Conservation (phyloP, 2,888 invertebrate genomes). For the Pheosia gnoma region DNA sequence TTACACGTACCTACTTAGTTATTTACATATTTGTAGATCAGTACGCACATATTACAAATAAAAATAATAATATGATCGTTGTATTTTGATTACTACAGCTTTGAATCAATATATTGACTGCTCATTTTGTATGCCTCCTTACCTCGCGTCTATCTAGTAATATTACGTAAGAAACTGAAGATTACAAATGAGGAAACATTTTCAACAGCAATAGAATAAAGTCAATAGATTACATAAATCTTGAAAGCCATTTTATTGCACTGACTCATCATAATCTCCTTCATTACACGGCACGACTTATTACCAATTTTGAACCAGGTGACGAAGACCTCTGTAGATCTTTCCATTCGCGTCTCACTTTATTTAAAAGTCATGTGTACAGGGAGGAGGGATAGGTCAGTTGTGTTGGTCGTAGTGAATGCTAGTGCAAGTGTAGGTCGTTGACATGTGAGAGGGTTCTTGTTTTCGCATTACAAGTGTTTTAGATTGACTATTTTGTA, state of each 20-base stretch:
- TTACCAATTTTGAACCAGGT: slow-evolving; percentile 18
- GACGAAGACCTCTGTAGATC: slow-evolving; percentile 16
- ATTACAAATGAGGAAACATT: neutral
- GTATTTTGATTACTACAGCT: too few relatives aligned
- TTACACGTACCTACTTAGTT: too few relatives aligned
- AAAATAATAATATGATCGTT: too few relatives aligned
- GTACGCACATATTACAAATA: too few relatives aligned
- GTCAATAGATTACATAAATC: slow-evolving; percentile 15
- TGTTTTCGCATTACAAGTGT: slow-evolving; percentile 16
- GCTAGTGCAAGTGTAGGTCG: slow-evolving; percentile 48
- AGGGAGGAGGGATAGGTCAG: slow-evolving; percentile 26
- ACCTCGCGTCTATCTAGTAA: neutral
- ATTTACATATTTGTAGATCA: too few relatives aligned
- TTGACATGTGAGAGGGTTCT: slow-evolving; percentile 41
- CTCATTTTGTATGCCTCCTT: too few relatives aligned
- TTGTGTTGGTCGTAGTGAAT: slow-evolving; percentile 37
- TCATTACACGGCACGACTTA: slow-evolving; percentile 37
- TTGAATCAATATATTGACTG: too few relatives aligned
- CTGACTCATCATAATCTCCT: slow-evolving; percentile 35
- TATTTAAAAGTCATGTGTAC: slow-evolving; percentile 2
- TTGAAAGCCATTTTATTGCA: slow-evolving; percentile 16
- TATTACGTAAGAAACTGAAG: neutral
- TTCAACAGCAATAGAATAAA: neutral
- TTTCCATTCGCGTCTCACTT: slow-evolving; percentile 20
- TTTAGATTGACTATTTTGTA: slow-evolving; percentile 12